These are phyloP conservation scores for Calcarius lapponicus DNA, from an alignment of 2,797 vertebrate species.

Conservation along the genomic window DNA sequence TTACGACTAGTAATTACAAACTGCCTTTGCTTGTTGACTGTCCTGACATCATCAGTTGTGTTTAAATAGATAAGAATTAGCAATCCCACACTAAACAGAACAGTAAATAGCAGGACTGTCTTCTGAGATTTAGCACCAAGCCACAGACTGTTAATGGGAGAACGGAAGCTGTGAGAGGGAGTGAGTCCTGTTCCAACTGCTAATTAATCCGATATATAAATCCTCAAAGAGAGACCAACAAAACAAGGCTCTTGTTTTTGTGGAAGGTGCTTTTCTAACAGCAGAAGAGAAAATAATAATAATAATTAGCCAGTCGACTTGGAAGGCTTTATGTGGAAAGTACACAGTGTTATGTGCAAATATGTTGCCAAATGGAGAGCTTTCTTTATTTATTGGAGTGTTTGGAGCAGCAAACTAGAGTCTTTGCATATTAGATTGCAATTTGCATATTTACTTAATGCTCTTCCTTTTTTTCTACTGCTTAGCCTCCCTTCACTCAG, in stretches of 20 bases:
- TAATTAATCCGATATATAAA: conserved; percentile 45
- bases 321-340: conserved; percentile 33
- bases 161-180: not conserved
- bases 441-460: conserved; percentile 50
- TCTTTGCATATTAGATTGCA: conserved; percentile 39
- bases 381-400: conserved; percentile 47
- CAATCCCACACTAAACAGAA: not conserved
- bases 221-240: conserved; percentile 28
- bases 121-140: conserved; percentile 28
- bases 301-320: conserved; percentile 49
- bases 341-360: not conserved
- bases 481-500: not conserved
- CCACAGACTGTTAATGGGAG: conserved; percentile 58
- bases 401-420: conserved; percentile 24
- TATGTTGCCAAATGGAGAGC: conserved; percentile 19
- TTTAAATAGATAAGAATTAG: conserved; percentile 41
- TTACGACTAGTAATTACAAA: not conserved
- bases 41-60: not conserved
- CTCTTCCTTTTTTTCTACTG: not conserved
- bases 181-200: conserved; percentile 14
- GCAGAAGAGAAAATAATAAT: conserved; percentile 48
- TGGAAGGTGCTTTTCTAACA: conserved; percentile 45
- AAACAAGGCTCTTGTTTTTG: conserved; percentile 1
- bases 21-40: not conserved
- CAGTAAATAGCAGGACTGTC: conserved; percentile 17